phyloP scores from a whole-genome alignment of 2,113 vertebrate species.

The Argyrosomus japonicus region DNA sequence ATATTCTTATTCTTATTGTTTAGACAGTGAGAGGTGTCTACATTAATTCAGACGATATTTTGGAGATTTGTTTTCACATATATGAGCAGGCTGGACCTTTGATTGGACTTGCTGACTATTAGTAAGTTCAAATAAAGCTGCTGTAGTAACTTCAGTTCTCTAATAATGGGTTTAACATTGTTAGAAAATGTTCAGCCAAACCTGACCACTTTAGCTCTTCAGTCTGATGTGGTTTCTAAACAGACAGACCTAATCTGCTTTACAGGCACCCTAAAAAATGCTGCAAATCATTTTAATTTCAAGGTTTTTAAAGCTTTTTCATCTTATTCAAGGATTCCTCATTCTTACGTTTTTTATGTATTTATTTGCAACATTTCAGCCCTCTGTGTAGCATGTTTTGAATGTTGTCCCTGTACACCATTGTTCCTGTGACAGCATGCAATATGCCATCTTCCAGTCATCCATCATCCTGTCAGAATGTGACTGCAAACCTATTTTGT shows the following conservation, averaged over 20 bases:
- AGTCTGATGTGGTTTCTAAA: neutral
- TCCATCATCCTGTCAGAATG: conserved; percentile 15
- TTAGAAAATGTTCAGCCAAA: neutral
- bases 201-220: neutral
- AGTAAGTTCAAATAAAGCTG: neutral
- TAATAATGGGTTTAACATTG: neutral
- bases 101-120: no score
- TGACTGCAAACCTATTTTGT: neutral
- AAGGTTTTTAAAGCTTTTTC: neutral
- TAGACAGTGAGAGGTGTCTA: neutral
- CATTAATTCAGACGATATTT: neutral
- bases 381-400: conserved; percentile 52
- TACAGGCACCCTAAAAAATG: neutral
- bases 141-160: neutral
- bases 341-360: neutral
- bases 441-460: conserved; percentile 21
- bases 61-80: neutral
- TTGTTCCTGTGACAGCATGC: conserved; percentile 58
- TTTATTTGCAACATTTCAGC: conserved; percentile 47
- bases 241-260: neutral
- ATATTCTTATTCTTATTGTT: neutral
- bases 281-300: neutral
- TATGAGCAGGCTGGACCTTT: neutral
- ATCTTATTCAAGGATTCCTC: neutral
- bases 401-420: conserved; percentile 37